These are phyloP conservation scores for Quiscalus mexicanus DNA, from an alignment of 2,113 vertebrate genomes.

Conservation along the genomic window DNA sequence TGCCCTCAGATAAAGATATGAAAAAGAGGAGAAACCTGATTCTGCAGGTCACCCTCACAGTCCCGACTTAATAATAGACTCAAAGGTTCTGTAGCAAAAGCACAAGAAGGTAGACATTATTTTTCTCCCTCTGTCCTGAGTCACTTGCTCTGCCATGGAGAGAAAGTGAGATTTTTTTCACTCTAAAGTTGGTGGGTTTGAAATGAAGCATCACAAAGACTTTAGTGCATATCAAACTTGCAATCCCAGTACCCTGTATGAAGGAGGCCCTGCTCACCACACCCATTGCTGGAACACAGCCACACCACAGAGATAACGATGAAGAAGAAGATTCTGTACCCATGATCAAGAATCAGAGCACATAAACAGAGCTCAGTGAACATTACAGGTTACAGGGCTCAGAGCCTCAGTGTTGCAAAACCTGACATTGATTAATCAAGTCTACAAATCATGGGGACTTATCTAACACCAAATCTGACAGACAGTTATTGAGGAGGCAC, in stretches of 20 bases:
- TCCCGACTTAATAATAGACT: not conserved
- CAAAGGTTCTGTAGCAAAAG: not conserved
- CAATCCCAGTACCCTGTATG: not conserved
- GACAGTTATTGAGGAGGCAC: not conserved
- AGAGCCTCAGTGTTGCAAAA: not conserved
- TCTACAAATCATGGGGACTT: not conserved
- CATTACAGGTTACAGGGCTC: not conserved
- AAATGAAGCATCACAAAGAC: not conserved
- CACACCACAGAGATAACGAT: accelerated
- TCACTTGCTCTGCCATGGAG: not conserved
- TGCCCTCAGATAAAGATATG: not conserved
- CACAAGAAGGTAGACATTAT: not conserved
- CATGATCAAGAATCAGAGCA: not conserved
- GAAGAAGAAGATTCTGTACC: not conserved
- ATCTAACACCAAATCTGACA: not conserved
- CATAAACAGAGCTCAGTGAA: not conserved
- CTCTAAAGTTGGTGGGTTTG: not conserved
- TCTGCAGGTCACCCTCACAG: not conserved
- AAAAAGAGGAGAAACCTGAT: not conserved
- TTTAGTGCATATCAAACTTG: not conserved
- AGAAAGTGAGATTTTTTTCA: not conserved
- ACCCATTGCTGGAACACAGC: not conserved
- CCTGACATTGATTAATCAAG: not conserved
- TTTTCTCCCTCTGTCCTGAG: not conserved
- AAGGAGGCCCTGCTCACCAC: not conserved